A percentile compares a stretch with the other conserved stretches of the same genome.
phyloP scores from a whole-genome alignment of 2,888 invertebrate genomes.

The Rhimphoctona megacephalus region DNA sequence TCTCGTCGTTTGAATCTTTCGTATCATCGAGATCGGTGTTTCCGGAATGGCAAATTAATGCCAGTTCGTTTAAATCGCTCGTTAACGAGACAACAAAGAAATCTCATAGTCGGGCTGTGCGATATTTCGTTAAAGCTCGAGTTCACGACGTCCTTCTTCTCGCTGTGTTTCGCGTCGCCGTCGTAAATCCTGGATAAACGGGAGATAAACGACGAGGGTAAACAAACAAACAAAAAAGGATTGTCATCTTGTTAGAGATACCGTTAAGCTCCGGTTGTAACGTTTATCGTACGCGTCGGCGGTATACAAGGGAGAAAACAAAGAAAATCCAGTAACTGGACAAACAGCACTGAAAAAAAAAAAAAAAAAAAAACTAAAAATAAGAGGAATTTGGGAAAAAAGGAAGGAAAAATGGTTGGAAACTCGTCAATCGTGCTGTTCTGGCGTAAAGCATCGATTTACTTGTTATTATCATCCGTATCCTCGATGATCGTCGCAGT shows the following conservation, averaged over 20 bases:
- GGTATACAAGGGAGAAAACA: background rate
- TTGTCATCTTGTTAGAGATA: background rate
- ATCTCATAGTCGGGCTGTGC: slow-evolving; percentile 6
- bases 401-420: slow-evolving; percentile 53
- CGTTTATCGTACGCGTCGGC: background rate
- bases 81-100: slow-evolving; percentile 5
- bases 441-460: slow-evolving; percentile 44
- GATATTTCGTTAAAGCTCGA: background rate
- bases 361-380: background rate
- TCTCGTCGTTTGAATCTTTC: background rate
- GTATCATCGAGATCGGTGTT: slow-evolving; percentile 49
- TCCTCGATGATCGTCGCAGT: slow-evolving; percentile 54
- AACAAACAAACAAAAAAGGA: background rate
- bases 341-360: background rate
- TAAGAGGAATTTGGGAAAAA: background rate
- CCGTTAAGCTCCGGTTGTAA: background rate
- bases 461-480: slow-evolving; percentile 35
- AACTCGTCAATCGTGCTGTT: slow-evolving; percentile 55
- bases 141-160: background rate
- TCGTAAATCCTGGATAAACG: slow-evolving; percentile 8
- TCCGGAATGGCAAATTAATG: background rate
- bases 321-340: background rate
- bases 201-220: background rate
- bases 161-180: slow-evolving; percentile 7
- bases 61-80: background rate